phyloP scores from a whole-genome alignment of 2,797 vertebrate genomes.

The Otolemur crassicaudatus region DNA sequence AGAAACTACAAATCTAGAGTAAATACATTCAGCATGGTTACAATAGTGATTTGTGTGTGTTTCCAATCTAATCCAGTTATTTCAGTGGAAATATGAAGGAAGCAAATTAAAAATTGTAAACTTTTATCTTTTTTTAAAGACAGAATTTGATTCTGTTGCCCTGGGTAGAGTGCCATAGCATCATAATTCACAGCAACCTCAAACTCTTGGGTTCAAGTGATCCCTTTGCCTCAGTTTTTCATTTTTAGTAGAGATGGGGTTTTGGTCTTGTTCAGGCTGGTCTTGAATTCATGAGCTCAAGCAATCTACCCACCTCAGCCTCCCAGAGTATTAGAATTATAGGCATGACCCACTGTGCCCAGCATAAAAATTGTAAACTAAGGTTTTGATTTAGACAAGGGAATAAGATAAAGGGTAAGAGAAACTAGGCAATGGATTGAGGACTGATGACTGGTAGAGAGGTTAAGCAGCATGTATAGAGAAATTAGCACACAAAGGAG shows the following conservation, averaged over 20 bases:
- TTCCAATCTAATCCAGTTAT: slow-evolving; percentile 32
- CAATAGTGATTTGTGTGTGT: neutral
- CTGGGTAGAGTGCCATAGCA: no score
- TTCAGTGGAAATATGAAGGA: neutral
- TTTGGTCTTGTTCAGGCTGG: no score
- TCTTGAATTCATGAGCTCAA: no score
- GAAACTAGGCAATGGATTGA: neutral
- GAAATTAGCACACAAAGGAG: neutral
- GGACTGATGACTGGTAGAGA: neutral
- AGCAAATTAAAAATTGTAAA: slow-evolving; percentile 42
- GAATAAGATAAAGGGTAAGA: neutral
- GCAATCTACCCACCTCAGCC: no score
- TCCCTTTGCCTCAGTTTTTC: no score
- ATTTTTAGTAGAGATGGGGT: no score
- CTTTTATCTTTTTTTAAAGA: neutral
- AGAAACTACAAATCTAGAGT: slow-evolving; percentile 6
- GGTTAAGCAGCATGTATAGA: neutral
- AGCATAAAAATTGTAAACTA: neutral
- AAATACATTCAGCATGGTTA: neutral
- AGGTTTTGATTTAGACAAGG: slow-evolving; percentile 5
- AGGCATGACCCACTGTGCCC: no score
- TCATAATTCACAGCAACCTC: no score
- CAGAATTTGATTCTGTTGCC: no score
- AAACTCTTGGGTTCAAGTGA: no score
- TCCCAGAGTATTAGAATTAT: no score